Evolutionary conservation across 1,140 invertebrate species (phyloP).

Genomic region (Euwallacea fornicatus): DNA sequence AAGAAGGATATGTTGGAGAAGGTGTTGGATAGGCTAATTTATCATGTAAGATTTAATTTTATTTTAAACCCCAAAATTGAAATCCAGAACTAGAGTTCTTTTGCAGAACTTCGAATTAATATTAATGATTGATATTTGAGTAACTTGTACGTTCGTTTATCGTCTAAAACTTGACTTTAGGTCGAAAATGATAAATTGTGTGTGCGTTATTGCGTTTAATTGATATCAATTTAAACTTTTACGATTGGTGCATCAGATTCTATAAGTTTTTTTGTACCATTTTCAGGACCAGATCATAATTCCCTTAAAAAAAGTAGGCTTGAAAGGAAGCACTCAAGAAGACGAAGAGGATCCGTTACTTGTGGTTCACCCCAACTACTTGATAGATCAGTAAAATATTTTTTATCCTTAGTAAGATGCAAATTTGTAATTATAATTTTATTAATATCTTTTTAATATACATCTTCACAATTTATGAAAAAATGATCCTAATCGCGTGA

Average conservation of each 20-base stretch:
- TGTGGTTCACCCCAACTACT: constrained; percentile 95
- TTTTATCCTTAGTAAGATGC: constrained; percentile 7
- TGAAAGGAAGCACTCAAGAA: constrained; percentile 57
- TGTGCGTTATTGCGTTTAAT: not conserved
- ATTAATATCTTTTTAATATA: not conserved
- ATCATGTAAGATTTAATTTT: constrained; percentile 68
- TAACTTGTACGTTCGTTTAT: too few species aligned
- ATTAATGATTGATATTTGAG: not conserved
- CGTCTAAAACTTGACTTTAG: too few species aligned
- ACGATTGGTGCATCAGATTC: too few species aligned
- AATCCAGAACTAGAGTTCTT: not conserved
- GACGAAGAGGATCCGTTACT: constrained; percentile 83
- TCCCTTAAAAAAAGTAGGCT: constrained; percentile 72
- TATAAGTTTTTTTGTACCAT: too few species aligned
- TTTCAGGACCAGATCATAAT: constrained; percentile 89
- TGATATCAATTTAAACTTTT: not conserved
- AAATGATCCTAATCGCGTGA: constrained; percentile 41
- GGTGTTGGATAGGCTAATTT: constrained; percentile 90
- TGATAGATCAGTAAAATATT: constrained; percentile 63
- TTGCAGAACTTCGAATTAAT: not conserved
- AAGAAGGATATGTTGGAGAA: constrained; percentile 92
- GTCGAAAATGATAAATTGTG: too few species aligned
- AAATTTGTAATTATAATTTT: constrained; percentile 1
- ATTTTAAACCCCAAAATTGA: too few species aligned
- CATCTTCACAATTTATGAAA: constrained; percentile 17